Evolutionary conservation across 2,797 vertebrate genomes (phyloP).

Genomic region (Phoeniculus purpureus): DNA sequence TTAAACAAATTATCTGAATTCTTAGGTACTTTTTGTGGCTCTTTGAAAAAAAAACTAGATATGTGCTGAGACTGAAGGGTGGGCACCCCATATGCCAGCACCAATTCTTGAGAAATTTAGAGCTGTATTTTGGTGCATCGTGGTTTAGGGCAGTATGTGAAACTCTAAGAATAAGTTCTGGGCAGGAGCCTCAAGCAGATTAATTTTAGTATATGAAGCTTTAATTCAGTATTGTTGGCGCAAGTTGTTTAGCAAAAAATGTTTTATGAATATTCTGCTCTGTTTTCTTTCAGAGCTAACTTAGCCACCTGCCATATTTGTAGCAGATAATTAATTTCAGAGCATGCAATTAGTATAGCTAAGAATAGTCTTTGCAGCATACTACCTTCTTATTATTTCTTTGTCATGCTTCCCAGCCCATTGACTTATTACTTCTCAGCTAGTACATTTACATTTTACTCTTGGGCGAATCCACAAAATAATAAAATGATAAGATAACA

Average conservation of each 20-base stretch:
- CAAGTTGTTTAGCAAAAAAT: conserved; percentile 15
- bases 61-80: background rate
- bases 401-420: conserved; percentile 44
- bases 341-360: conserved; percentile 51
- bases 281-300: conserved; percentile 56
- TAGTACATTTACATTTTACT: conserved; percentile 76
- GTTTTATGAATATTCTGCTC: conserved; percentile 19
- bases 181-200: background rate
- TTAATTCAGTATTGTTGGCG: conserved; percentile 20
- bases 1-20: background rate
- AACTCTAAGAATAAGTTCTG: conserved; percentile 5
- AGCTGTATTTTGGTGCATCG: background rate
- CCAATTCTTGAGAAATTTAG: background rate
- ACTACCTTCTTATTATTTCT: conserved; percentile 66
- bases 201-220: background rate
- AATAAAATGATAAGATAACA: conserved; percentile 73
- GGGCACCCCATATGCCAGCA: background rate
- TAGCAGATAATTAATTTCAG: conserved; percentile 63
- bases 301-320: conserved; percentile 52
- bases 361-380: conserved; percentile 49
- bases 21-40: background rate
- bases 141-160: background rate
- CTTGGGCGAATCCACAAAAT: conserved; percentile 68
- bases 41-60: background rate
- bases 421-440: conserved; percentile 71